Base-by-base conservation (phyloP, 2,888 invertebrate species). In the Heliconius ismenius region DNA sequence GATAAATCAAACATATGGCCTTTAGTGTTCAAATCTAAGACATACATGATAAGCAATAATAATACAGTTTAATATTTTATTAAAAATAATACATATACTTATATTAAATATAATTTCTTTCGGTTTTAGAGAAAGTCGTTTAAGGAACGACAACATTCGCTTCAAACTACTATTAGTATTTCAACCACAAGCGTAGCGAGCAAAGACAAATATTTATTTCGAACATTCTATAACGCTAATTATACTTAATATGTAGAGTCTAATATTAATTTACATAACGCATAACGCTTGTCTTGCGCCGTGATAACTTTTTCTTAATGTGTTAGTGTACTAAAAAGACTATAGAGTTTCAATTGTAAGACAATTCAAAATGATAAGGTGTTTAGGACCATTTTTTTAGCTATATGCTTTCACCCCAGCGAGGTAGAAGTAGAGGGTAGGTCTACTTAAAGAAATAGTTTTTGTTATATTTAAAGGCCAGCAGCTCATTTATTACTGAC, bases 1-100 rank as follows among this genome's bases (percentile, higher is more conserved):
- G 64, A 76, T 28, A 39, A 76, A 64, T 62, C 60, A 76, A 73
- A 65, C 43, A 32, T 73, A 70, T 67, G 76, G 28, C 28, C 65
- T 67, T 69, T 62, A 67, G 36, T 70, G 70, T 54, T 64, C 32
- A 49, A 18, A 49, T 11, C 9, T 36, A 54, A 64, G 63, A 36
- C 32, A 70, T 36, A 70, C 54, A 67, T 69, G 26, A n/a, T 15
- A 32, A 2, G 26, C 54, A 26, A 13, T 69, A 54, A 69, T 54
- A 32, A 54, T 54, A n/a, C 32, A 24, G 15, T 67, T 39, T n/a
- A 21, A 10, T 36, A 36, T 3, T 67, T n/a, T 62, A 62, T 62
- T 62, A 39, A 32, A 36, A 65, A 36, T 67, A 67, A n/a, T 7
- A 65, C 32, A 18, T 43, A 43, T 43, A 43, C 0, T 49, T 49